Evolutionary conservation across 2,888 invertebrate genomes (phyloP), one percentile per base, ranked within the genome.

Genomic region (Toxonevra muliebris): DNA sequence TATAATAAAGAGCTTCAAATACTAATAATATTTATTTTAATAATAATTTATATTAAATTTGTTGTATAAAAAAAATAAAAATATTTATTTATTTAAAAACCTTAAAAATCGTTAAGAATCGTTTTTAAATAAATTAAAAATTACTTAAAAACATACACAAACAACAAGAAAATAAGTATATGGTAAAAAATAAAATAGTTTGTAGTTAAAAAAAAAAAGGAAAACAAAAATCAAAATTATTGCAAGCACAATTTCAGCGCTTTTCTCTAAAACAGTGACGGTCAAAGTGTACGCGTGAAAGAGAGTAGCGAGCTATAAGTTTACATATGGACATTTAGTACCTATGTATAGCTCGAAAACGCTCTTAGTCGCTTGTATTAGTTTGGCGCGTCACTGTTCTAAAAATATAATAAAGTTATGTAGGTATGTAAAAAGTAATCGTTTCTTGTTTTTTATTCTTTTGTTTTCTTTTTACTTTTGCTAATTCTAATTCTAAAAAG

Each of bases 41-140:
- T n/a, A n/a, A n/a, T 15, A 48, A 48, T 48, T n/a, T n/a, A 48
- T n/a, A 48, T n/a, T 48, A 48, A 48, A 48, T 5, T 48, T 3
- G 15, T n/a, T 48, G 15, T 48, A n/a, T 48, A 15, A 48, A 48
- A 48, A 48, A 48, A 48, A 48, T 30, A 48, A 48, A 48, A 48
- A 48, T 5, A 48, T 30, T 30, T 30, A 30, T 30, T 9, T 8
- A 15, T 48, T n/a, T 48, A 48, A 48, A 48, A 5, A n/a, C 48
- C 12, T 48, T 48, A 48, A 30, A 30, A 30, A 30, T 30, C 30
- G 7, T 30, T 30, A 30, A 62, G 59, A 66, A 65, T 68, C 64
- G 68, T 66, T 30, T 30, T 30, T 30, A 30, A 30, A 30, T 4
- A 30, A 30, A 30, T 19, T 17, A 19, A 17, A 52, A 52, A 19